These are phyloP conservation scores for Cerceris rybyensis DNA, from an alignment of 2,888 invertebrate genomes.

Conservation along the genomic window DNA sequence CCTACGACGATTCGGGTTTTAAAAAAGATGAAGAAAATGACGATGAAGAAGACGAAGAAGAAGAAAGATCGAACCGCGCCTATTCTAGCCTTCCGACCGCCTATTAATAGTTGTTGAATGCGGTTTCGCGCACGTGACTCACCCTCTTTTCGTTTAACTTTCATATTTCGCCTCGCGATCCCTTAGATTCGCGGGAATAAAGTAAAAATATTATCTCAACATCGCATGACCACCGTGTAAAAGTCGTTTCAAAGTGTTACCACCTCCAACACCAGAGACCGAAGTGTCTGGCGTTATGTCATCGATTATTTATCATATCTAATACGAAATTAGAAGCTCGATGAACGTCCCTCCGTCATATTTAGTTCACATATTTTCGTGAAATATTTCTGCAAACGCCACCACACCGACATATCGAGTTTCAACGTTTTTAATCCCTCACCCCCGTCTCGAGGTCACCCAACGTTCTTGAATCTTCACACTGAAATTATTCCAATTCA, in stretches of 20 bases:
- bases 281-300: slow-evolving; percentile 13
- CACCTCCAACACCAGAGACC: background rate
- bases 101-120: slow-evolving; percentile 30
- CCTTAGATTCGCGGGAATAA: slow-evolving; percentile 5
- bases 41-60: slow-evolving; percentile 5
- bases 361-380: slow-evolving; percentile 39
- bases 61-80: slow-evolving; percentile 7
- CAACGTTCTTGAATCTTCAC: background rate
- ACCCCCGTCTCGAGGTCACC: background rate
- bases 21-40: slow-evolving; percentile 16
- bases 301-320: slow-evolving; percentile 46
- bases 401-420: slow-evolving; percentile 4
- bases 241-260: slow-evolving; percentile 3
- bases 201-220: background rate
- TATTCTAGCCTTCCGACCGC: slow-evolving; percentile 14
- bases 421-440: background rate
- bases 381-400: slow-evolving; percentile 14
- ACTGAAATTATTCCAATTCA: no score
- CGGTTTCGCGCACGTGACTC: slow-evolving; percentile 3
- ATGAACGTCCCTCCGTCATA: slow-evolving; percentile 36
- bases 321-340: slow-evolving; percentile 37
- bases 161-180: background rate
- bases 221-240: background rate
- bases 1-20: background rate
- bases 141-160: background rate